Base-by-base conservation (phyloP, 2,113 vertebrate species). In the Chaetops frenatus region DNA sequence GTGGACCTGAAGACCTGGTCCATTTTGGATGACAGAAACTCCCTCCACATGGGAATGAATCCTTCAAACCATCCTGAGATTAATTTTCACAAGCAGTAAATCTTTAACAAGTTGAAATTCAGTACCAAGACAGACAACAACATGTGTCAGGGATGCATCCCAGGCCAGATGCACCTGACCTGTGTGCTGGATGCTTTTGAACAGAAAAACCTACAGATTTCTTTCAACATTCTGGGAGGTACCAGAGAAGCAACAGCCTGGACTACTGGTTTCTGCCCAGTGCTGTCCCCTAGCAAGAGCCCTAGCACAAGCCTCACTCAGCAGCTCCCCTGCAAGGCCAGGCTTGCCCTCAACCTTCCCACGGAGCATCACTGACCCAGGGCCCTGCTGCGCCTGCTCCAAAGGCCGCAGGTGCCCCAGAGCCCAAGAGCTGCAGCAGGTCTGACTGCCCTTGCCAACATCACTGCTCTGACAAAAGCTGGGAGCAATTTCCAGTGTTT, bases 21-120 rank as follows among this genome's bases (percentile, higher is more conserved):
- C 20, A 27, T n/a, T 48, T 33, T 22, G 24, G 12, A 40, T 48
- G 23, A 54, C 38, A 65, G 3, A 19, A 19, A 6, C 35, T 16
- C 27, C 10, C 8, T 65, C 18, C 21, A 60, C 3, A 3, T 3
- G 2, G 7, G 8, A 22, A 36, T 0, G 0, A 72, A 62, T 6
- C 21, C 12, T 48, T 47, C n/a, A 57, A 35, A 35, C 1, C 15
- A 47, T 4, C 12, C 27, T 24, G 4, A n/a, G 17, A 13, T 38
- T 24, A 29, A 50, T 28, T 84, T n/a, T 56, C 36, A 29, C 0
- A 0, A 36, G n/a, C 23, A 31, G 14, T 18, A n/a, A 47, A 62
- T 38, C 6, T 12, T n/a, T 12, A 50, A 47, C 2, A 29, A 15
- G 28, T 16, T 62, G 9, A 38, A 56, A 51, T 18, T 44, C 15